These are phyloP conservation scores for Pristionchus pacificus DNA, from an alignment of 1,140 invertebrate species.

Conservation along the genomic window DNA sequence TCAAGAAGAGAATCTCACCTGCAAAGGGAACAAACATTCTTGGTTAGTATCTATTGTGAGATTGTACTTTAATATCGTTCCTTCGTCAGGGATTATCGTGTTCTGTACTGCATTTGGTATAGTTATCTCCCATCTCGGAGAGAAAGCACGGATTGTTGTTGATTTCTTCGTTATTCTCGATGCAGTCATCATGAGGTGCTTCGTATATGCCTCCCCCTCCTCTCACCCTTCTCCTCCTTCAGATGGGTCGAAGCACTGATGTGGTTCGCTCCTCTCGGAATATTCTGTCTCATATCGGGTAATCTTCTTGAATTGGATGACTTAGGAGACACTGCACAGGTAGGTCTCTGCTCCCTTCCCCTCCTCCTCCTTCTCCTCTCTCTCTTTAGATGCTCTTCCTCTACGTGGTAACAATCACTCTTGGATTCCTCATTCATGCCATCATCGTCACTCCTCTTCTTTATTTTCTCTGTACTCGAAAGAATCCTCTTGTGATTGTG, in stretches of 20 bases:
- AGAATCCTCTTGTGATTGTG: conserved; percentile 84
- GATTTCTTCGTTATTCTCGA: conserved; percentile 57
- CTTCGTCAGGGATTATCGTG: conserved; percentile 49
- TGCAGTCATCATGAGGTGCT: conserved; percentile 39
- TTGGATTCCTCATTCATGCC: conserved; percentile 81
- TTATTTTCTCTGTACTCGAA: conserved; percentile 76
- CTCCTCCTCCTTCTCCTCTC: neutral
- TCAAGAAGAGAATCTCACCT: conserved; percentile 38
- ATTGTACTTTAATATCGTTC: neutral
- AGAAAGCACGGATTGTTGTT: conserved; percentile 53
- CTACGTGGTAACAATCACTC: conserved; percentile 78
- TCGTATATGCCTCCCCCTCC: too few species aligned
- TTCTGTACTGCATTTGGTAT: conserved; percentile 58
- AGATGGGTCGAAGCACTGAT: conserved; percentile 48
- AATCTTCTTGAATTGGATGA: conserved; percentile 80
- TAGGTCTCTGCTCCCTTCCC: too few species aligned
- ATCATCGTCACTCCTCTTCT: conserved; percentile 77
- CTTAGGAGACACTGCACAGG: conserved; percentile 71
- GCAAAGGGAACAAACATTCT: conserved; percentile 52
- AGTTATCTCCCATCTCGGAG: conserved; percentile 53
- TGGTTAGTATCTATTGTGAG: conserved; percentile 28
- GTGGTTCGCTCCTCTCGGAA: conserved; percentile 76
- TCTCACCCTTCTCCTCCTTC: conserved; percentile 16
- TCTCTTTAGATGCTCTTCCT: conserved; percentile 68
- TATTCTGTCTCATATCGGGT: conserved; percentile 82